A percentile compares a stretch with the other conserved stretches of the same genome.
phyloP scores from a whole-genome alignment of 2,797 vertebrate genomes.

The Pantherophis alleghaniensis region DNA sequence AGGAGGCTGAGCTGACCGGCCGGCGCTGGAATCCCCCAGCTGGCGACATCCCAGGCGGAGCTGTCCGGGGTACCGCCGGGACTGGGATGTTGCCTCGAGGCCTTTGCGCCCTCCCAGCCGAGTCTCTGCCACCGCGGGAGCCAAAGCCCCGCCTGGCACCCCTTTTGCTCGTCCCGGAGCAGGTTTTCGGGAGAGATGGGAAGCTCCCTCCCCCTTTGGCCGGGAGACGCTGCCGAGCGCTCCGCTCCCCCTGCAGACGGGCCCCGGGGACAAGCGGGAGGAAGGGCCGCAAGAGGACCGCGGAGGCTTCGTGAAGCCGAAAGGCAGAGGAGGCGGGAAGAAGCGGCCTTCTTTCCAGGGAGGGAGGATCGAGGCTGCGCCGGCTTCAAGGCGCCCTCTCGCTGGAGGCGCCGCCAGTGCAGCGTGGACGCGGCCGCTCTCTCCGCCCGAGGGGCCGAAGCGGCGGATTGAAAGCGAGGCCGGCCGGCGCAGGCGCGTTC shows the following conservation, averaged over 20 bases:
- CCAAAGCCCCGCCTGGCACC: background rate
- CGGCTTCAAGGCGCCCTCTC: conserved; percentile 51
- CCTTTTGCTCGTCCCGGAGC: no score
- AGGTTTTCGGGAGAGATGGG: no score
- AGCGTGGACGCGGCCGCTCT: background rate
- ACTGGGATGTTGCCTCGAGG: background rate
- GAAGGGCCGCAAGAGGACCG: no score
- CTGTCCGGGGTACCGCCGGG: background rate
- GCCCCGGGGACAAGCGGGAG: no score
- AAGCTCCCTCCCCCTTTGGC: no score
- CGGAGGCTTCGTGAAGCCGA: no score
- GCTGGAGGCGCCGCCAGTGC: conserved; percentile 11
- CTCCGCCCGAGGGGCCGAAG: background rate
- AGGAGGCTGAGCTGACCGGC: no score
- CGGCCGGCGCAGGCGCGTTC: background rate
- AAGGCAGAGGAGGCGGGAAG: background rate
- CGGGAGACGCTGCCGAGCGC: background rate
- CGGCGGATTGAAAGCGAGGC: background rate
- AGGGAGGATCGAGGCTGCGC: background rate
- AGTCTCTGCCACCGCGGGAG: background rate
- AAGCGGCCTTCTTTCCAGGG: background rate
- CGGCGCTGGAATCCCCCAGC: background rate
- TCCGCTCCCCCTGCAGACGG: no score
- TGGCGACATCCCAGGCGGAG: background rate
- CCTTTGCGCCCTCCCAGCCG: background rate